Conservation (phyloP, 1,140 invertebrate genomes). For the Macrocentrus cingulum region DNA sequence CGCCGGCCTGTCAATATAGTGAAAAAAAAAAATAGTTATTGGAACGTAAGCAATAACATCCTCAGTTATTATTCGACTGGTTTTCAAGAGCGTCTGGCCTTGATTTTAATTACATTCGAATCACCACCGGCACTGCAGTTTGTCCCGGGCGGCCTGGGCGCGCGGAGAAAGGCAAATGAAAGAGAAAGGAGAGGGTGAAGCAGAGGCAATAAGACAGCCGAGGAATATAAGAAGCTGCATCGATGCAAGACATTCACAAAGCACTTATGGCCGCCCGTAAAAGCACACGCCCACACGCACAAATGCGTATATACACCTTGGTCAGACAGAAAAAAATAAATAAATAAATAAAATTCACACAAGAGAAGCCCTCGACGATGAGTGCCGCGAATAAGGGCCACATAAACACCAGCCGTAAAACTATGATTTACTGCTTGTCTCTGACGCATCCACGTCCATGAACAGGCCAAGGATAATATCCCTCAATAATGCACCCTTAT, state of each 20-base stretch:
- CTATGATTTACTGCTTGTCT: slow-evolving; percentile 56
- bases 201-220: neutral
- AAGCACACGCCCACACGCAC: slow-evolving; percentile 40
- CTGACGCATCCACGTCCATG: slow-evolving; percentile 41
- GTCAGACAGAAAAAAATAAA: slow-evolving; percentile 13
- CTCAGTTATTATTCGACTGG: slow-evolving; percentile 29
- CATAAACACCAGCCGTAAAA: slow-evolving; percentile 52
- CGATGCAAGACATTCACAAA: slow-evolving; percentile 13
- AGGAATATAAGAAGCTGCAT: neutral
- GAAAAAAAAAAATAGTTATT: slow-evolving; percentile 8
- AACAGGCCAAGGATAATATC: slow-evolving; percentile 11
- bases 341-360: slow-evolving; percentile 18
- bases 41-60: slow-evolving; percentile 27
- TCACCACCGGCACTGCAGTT: slow-evolving; percentile 37
- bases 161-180: neutral
- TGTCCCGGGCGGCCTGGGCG: neutral
- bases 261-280: slow-evolving; percentile 42
- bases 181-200: neutral
- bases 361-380: slow-evolving; percentile 33
- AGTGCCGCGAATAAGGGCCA: slow-evolving; percentile 47
- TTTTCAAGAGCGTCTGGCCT: slow-evolving; percentile 31
- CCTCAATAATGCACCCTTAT: slow-evolving; percentile 11
- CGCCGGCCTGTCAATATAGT: slow-evolving; percentile 5
- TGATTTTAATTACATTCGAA: slow-evolving; percentile 43
- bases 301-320: slow-evolving; percentile 10